phyloP scores from a whole-genome alignment of 2,797 vertebrate species.

The Sebastes ruberrimus region DNA sequence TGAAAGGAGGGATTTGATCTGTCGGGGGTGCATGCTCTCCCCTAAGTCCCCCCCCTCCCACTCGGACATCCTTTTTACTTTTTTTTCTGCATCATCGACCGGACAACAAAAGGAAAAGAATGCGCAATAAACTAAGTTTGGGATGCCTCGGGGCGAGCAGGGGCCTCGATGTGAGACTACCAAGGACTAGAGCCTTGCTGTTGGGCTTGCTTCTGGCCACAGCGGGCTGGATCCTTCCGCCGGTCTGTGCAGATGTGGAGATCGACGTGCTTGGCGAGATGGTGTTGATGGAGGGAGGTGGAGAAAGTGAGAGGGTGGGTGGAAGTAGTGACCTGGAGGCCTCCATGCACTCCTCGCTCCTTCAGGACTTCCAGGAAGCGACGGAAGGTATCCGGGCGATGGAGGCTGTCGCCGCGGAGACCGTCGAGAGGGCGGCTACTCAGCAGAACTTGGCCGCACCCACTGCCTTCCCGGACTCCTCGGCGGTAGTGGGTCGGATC shows the following conservation, averaged over 20 bases:
- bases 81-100: slow-evolving; percentile 46
- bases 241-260: slow-evolving; percentile 79
- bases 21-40: slow-evolving; percentile 75
- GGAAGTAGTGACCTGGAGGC: slow-evolving; percentile 87
- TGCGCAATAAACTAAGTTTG: slow-evolving; percentile 63
- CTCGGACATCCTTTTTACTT: slow-evolving; percentile 62
- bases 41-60: slow-evolving; percentile 23
- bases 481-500: slow-evolving; percentile 88
- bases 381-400: slow-evolving; percentile 9
- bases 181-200: slow-evolving; percentile 86
- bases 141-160: slow-evolving; percentile 46
- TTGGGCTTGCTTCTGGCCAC: slow-evolving; percentile 78
- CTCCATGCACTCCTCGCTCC: slow-evolving; percentile 91
- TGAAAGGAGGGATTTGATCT: slow-evolving; percentile 60
- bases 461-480: slow-evolving; percentile 89
- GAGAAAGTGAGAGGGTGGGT: neutral
- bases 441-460: slow-evolving; percentile 64
- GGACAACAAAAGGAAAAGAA: slow-evolving; percentile 61
- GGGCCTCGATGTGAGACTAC: slow-evolving; percentile 61
- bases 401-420: neutral
- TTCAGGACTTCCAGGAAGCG: slow-evolving; percentile 84
- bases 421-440: accelerated
- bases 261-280: slow-evolving; percentile 75
- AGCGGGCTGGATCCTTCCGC: slow-evolving; percentile 80
- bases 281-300: slow-evolving; percentile 62